Conservation (phyloP, 2,113 vertebrate genomes). For the Anas platyrhynchos region DNA sequence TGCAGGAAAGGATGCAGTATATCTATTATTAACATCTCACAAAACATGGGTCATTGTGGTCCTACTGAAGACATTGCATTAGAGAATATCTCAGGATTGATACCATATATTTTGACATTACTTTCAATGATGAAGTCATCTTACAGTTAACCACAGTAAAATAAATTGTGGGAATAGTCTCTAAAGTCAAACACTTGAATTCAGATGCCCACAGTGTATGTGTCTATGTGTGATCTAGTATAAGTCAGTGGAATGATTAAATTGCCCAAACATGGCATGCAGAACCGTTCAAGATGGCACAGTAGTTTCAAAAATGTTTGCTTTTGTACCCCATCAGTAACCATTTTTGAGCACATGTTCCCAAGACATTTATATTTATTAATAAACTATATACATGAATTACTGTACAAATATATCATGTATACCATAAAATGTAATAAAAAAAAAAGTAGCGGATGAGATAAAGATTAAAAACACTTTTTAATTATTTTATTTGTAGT, state of each 20-base stretch:
- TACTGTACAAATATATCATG: background rate
- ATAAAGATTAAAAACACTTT: background rate
- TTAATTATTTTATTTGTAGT: background rate
- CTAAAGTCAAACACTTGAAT: background rate
- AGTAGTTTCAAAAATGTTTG: background rate
- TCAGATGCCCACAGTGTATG: background rate
- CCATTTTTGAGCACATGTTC: background rate
- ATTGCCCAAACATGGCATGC: background rate
- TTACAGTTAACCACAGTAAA: background rate
- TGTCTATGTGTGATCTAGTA: background rate
- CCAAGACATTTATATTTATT: background rate
- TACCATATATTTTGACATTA: background rate
- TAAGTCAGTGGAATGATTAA: background rate
- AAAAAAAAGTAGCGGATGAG: background rate
- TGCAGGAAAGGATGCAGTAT: background rate
- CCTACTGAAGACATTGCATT: background rate
- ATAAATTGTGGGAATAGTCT: background rate
- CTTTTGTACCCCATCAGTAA: fast-evolving
- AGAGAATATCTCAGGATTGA: background rate
- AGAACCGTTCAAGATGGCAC: background rate
- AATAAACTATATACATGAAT: background rate
- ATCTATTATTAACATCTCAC: background rate
- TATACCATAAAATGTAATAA: background rate
- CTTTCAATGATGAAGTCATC: too few species aligned
- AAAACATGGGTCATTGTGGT: background rate